A percentile compares a stretch with the other conserved stretches of the same genome.
Conservation (phyloP, 2,888 invertebrate species). For the Cephalotes varians region DNA sequence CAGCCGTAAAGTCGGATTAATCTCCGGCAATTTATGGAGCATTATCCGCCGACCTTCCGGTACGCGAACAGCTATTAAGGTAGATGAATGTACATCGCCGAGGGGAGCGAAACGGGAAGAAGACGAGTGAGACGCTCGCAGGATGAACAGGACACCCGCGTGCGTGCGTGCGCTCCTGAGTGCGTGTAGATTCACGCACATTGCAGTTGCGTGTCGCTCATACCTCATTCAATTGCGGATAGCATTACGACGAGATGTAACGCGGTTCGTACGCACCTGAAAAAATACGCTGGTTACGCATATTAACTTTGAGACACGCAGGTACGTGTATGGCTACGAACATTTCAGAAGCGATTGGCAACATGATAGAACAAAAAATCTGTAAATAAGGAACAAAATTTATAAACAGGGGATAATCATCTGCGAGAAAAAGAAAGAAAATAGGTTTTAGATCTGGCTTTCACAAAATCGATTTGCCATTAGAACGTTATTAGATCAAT, state of each 20-base stretch:
- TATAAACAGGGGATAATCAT: not conserved
- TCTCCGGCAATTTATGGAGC: conserved; percentile 74
- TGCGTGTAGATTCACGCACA: not conserved
- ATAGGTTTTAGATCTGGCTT: not conserved
- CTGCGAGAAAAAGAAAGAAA: not conserved
- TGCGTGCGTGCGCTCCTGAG: not conserved
- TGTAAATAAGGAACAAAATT: not conserved
- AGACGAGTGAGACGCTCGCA: conserved; percentile 33
- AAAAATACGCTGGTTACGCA: conserved; percentile 28
- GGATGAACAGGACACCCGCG: conserved; percentile 40
- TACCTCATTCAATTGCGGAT: conserved; percentile 57
- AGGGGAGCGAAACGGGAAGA: conserved; percentile 34
- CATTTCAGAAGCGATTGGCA: not conserved
- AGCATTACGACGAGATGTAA: conserved; percentile 40
- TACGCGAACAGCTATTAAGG: conserved; percentile 70
- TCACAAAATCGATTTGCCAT: not conserved
- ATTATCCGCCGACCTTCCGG: conserved; percentile 75
- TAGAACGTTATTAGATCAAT: not conserved
- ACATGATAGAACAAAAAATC: not conserved
- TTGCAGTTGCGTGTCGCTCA: conserved; percentile 34
- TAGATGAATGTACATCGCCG: conserved; percentile 57
- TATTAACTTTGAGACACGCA: conserved; percentile 15
- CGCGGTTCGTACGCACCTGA: conserved; percentile 19
- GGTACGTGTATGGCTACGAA: not conserved
- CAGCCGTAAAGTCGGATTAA: conserved; percentile 70